These are phyloP conservation scores for Muscicapa striata DNA, from an alignment of 2,797 vertebrate genomes.

Conservation along the genomic window DNA sequence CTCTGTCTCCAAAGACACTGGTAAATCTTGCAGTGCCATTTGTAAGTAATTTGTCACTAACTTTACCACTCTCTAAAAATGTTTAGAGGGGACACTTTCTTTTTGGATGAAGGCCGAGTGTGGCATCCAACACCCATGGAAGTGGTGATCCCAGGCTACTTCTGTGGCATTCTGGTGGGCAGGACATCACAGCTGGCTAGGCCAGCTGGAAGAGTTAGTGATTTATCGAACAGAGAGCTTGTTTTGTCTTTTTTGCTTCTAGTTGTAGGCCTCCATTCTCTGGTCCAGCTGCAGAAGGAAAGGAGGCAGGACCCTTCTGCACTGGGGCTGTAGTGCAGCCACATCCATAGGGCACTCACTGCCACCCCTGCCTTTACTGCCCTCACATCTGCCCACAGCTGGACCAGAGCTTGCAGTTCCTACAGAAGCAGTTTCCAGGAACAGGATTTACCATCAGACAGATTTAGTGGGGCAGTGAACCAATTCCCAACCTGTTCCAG, in stretches of 20 bases:
- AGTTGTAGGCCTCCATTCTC: background rate
- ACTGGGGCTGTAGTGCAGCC: background rate
- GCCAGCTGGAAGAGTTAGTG: background rate
- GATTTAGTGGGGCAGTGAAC: background rate
- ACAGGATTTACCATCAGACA: background rate
- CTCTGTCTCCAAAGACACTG: background rate
- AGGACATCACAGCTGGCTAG: background rate
- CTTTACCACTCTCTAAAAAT: background rate
- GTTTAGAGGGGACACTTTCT: background rate
- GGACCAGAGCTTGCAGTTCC: background rate
- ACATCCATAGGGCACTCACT: background rate
- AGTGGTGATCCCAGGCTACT: background rate
- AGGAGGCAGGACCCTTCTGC: background rate
- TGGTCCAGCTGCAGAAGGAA: background rate
- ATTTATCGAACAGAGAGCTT: background rate
- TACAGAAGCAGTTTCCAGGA: background rate
- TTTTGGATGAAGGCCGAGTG: background rate
- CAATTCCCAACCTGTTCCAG: background rate
- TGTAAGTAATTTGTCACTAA: background rate
- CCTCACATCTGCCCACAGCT: background rate
- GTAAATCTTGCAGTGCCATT: background rate
- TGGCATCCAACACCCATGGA: background rate
- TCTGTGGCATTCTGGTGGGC: accelerated
- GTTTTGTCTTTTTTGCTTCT: background rate
- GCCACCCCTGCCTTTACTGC: background rate